Evolutionary conservation across 2,888 invertebrate genomes (phyloP).

Genomic region (Steromphala cineraria): DNA sequence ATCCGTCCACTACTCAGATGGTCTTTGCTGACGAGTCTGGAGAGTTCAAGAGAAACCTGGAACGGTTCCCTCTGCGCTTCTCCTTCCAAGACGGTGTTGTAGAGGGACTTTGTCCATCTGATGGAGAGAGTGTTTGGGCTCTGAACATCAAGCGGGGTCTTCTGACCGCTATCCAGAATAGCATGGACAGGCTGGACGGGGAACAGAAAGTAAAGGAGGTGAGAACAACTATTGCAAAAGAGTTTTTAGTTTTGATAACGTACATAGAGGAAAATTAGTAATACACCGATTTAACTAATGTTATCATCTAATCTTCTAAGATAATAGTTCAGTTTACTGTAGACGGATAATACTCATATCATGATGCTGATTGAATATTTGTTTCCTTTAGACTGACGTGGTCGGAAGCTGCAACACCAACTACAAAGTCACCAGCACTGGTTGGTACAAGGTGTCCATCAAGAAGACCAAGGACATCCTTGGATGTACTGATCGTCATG

Average conservation of each 20-base stretch:
- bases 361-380: not conserved
- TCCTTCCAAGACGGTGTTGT: slow-evolving; percentile 87
- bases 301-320: no score
- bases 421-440: slow-evolving; percentile 77
- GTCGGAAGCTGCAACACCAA: slow-evolving; percentile 88
- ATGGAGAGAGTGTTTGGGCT: slow-evolving; percentile 87
- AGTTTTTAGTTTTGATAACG: not conserved
- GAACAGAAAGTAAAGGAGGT: slow-evolving; percentile 58
- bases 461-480: slow-evolving; percentile 70
- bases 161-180: slow-evolving; percentile 91
- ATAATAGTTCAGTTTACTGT: no score
- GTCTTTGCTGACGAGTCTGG: slow-evolving; percentile 14
- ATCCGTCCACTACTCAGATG: slow-evolving; percentile 34
- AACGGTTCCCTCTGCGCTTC: slow-evolving; percentile 84
- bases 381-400: slow-evolving; percentile 81
- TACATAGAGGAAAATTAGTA: not conserved
- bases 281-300: no score
- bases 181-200: slow-evolving; percentile 89
- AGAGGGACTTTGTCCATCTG: slow-evolving; percentile 85
- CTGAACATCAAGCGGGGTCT: slow-evolving; percentile 94
- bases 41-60: slow-evolving; percentile 78
- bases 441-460: slow-evolving; percentile 56
- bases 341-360: no score
- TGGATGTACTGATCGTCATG: slow-evolving; percentile 68
- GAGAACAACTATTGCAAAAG: not conserved